Evolutionary conservation across 2,797 vertebrate species (phyloP), one percentile per base, ranked within the genome.

Genomic region (Aphelocoma californica): DNA sequence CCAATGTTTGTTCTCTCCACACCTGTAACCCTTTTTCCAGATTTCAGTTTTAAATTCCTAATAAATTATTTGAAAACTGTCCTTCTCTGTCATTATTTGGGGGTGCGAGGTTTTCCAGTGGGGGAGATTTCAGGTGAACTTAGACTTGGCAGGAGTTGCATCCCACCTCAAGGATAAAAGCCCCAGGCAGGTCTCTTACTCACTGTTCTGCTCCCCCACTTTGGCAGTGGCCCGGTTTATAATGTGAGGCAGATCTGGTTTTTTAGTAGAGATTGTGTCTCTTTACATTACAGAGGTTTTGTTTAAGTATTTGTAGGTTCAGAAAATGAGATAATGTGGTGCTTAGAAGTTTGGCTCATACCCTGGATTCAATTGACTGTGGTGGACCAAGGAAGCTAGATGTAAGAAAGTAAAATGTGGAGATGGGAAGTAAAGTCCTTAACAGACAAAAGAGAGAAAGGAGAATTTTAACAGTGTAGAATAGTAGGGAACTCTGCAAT

Each of bases 41-140:
- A 98, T 98, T 98, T 98, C 98, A 98, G 98, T 99, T 99, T 98
- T 98, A 98, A 99, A 98, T 99, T 99, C 98, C 98, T 99, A 99
- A 99, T 99, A 99, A 99, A 99, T 99, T 99, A 99, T 99, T 99
- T 99, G 98, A 99, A 99, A 99, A 99, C 96, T 98, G 98, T 79
- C 80, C 58, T 83, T 42, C 47, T 92, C 60, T 89, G 77, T 95
- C 48, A 6, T 97, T 51, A 45, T 96, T 87, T 48, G 20, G 71
- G 61, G 40, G 13, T 31, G 48, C 6, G 26, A 79, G 38, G 11
- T 62, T 92, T 83, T 79, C 38, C 7, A 2, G 12, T 34, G 56
- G 65, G 29, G 25, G 40, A 31, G 26, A 18, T 65, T 65, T 36
- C 42, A 45, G 77, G 50, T 74, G 50, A 60, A 47, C 32, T 53